A percentile compares a stretch with the other conserved stretches of the same genome.
phyloP scores from a whole-genome alignment of 2,888 invertebrate genomes.

The Nemapogon koenigi region DNA sequence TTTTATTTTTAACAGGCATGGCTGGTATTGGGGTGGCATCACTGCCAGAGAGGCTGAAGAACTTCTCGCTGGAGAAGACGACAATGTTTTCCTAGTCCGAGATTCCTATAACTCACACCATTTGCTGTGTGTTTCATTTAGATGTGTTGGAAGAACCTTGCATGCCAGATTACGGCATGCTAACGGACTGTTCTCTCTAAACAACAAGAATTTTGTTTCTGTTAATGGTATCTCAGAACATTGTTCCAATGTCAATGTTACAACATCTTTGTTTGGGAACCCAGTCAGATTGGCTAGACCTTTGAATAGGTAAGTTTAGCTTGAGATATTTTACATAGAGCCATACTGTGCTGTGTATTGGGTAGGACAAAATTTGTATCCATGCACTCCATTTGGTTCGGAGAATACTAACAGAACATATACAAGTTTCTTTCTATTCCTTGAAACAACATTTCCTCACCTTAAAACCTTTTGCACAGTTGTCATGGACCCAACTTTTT shows the following conservation, averaged over 20 bases:
- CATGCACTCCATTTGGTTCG: too few relatives aligned
- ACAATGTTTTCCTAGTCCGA: conserved; percentile 77
- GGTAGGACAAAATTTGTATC: too few relatives aligned
- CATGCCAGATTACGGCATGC: conserved; percentile 77
- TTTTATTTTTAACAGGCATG: conserved; percentile 52
- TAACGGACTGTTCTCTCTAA: conserved; percentile 70
- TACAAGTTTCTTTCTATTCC: too few relatives aligned
- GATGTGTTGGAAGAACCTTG: conserved; percentile 71
- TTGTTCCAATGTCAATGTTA: conserved; percentile 52
- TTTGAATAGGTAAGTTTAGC: conserved; percentile 46
- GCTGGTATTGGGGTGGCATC: conserved; percentile 83
- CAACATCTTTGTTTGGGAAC: conserved; percentile 51
- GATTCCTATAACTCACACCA: conserved; percentile 75
- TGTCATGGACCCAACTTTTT: too few relatives aligned
- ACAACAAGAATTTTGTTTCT: conserved; percentile 64
- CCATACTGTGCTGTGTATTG: too few relatives aligned
- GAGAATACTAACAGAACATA: too few relatives aligned
- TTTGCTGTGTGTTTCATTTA: conserved; percentile 75
- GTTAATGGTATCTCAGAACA: conserved; percentile 56
- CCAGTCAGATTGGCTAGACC: conserved; percentile 57
- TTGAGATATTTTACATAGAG: too few relatives aligned
- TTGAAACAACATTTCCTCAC: too few relatives aligned
- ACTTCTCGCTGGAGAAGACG: conserved; percentile 70
- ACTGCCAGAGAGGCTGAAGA: conserved; percentile 75
- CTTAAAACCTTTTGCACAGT: too few relatives aligned